phyloP scores from a whole-genome alignment of 2,113 vertebrate genomes.

The Manacus vitellinus region DNA sequence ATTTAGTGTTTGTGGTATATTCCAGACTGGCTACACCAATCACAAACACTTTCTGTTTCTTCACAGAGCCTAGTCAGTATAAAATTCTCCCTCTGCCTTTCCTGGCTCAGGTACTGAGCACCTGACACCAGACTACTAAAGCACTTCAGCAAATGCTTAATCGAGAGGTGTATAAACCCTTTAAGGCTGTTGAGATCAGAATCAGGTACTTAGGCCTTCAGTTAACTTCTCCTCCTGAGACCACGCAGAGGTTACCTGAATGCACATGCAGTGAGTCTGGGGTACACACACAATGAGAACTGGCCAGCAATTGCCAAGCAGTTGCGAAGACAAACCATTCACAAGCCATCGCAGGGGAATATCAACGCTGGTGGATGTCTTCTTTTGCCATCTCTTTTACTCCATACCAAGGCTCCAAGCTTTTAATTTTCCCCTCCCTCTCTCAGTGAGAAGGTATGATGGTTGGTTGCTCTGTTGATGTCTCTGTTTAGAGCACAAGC shows the following conservation, averaged over 20 bases:
- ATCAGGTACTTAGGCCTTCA: background rate
- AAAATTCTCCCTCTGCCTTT: background rate
- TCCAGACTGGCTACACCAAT: background rate
- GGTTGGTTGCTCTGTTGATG: background rate
- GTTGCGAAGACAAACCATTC: background rate
- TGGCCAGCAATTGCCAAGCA: background rate
- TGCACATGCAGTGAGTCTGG: background rate
- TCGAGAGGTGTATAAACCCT: background rate
- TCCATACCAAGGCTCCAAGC: background rate
- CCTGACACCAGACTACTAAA: background rate
- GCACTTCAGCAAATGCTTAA: background rate
- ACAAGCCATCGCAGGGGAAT: background rate
- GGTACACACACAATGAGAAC: fast-evolving
- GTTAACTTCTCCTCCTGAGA: background rate
- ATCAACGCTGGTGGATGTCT: background rate
- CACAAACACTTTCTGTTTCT: background rate
- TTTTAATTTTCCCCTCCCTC: background rate
- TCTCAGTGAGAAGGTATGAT: background rate
- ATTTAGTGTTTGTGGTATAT: background rate
- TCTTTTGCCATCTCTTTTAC: background rate
- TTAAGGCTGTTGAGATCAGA: background rate
- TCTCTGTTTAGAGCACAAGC: background rate
- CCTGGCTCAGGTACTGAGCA: background rate
- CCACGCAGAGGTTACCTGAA: background rate
- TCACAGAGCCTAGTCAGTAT: background rate